Evolutionary conservation across 2,888 invertebrate genomes (phyloP), one percentile per base, ranked within the genome.

Genomic region (Eristalis tenax): DNA sequence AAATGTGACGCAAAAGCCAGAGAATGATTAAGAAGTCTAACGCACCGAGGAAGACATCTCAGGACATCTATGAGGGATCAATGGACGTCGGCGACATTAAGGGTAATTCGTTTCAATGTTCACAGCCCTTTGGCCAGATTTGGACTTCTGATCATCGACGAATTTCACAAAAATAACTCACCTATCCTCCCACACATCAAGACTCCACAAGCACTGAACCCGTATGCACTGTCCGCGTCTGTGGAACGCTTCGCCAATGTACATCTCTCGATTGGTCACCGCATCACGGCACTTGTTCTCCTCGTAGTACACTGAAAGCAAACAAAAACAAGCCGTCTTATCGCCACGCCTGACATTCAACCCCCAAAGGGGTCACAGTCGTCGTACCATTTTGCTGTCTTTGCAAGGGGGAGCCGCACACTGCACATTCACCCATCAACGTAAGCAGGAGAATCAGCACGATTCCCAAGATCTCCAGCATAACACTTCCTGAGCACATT

Each of bases 151-250:
- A 26, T 26, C 26, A 26, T 26, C 26, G 26, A 26, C 26, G 28
- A 28, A 4, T 28, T 28, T 4, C 5, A 28, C 28, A 5, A 4
- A 28, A 28, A 28, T 28, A 65, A 79, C 90, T 87, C 76, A 93
- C 92, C 90, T 91, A 85, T 93, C 92, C 84, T 93, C 92, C 92
- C 92, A 93, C 1, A 92, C 64, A 23, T 91, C 88, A 26, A 91
- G 81, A 6, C 90, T 91, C 18, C 92, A 92, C 82, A 92, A 88
- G 57, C 93, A 93, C 70, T 93, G 93, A 0, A 91, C 91, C 0
- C 92, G 90, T 71, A 91, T 89, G 68, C 93, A 93, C 69, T 90
- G 90, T 0, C 91, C 92, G 0, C 89, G 89, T 4, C 92, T 90
- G 26, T 92, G 91, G 43, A 92, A 91, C 6, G 90, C 89, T 73